These are phyloP conservation scores for Hycleus phaleratus DNA, from an alignment of 1,140 invertebrate species.

Conservation along the genomic window DNA sequence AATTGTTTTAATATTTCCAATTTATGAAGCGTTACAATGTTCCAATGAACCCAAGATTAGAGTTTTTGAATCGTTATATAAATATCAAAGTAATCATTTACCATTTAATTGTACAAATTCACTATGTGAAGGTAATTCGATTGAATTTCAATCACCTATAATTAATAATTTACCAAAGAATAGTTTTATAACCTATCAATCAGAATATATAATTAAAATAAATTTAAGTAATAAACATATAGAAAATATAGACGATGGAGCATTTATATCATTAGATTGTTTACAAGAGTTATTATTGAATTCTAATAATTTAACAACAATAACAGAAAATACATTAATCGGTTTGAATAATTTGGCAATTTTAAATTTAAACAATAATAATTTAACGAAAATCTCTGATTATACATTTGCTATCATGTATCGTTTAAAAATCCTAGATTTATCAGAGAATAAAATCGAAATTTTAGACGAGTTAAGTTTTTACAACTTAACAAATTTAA, in stretches of 20 bases:
- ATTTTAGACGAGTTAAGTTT: not conserved
- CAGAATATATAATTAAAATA: conserved; percentile 9
- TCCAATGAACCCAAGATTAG: not conserved
- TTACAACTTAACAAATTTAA: not conserved
- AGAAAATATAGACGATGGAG: conserved; percentile 7
- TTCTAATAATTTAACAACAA: conserved; percentile 12
- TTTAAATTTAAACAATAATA: conserved; percentile 15
- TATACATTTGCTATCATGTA: not conserved
- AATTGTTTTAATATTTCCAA: too few species aligned
- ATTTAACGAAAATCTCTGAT: not conserved
- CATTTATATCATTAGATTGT: conserved; percentile 13
- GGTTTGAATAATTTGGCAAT: conserved; percentile 8
- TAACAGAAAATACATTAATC: conserved; percentile 6
- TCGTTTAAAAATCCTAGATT: conserved; percentile 5
- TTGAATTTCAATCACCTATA: conserved; percentile 6
- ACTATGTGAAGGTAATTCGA: conserved; percentile 10
- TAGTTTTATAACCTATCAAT: conserved; percentile 14
- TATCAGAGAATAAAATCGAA: conserved; percentile 3
- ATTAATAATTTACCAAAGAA: conserved; percentile 15
- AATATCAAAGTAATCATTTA: conserved; percentile 10
- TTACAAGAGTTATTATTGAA: conserved; percentile 11
- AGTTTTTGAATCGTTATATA: conserved; percentile 5
- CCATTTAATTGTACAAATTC: conserved; percentile 1
- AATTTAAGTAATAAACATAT: conserved; percentile 15
- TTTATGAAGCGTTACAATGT: too few species aligned